Conservation (phyloP, 2,888 invertebrate species). For the Oscheius sp. region DNA sequence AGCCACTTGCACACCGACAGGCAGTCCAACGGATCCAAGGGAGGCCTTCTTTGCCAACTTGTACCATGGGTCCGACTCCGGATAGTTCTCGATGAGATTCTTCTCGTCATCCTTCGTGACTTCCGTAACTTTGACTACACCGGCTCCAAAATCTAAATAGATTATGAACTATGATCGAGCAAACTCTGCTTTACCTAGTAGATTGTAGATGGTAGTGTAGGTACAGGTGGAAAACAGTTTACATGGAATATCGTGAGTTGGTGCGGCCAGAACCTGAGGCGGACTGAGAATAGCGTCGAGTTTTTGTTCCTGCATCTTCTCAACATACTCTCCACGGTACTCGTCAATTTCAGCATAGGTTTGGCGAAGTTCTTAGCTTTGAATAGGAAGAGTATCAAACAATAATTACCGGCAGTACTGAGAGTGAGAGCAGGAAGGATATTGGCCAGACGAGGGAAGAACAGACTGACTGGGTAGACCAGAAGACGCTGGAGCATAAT, state of each 20-base stretch:
- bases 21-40: conserved; percentile 61
- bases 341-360: conserved; percentile 61
- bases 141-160: conserved; percentile 68
- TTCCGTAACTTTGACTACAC: conserved; percentile 73
- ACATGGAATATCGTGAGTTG: conserved; percentile 58
- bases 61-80: conserved; percentile 64
- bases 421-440: conserved; percentile 48
- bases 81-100: conserved; percentile 56
- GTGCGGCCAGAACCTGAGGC: conserved; percentile 53
- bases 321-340: conserved; percentile 58
- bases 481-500: conserved; percentile 48
- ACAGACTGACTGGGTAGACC: conserved; percentile 40
- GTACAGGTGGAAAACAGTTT: conserved; percentile 61
- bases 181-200: conserved; percentile 60
- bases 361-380: conserved; percentile 53
- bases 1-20: conserved; percentile 67
- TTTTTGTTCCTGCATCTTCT: conserved; percentile 50
- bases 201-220: conserved; percentile 72
- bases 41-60: conserved; percentile 54
- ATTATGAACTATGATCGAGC: no score
- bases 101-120: conserved; percentile 65
- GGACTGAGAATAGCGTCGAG: conserved; percentile 64
- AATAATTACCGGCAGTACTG: conserved; percentile 40
- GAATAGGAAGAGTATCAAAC: no score
- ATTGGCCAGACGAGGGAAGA: conserved; percentile 57